These are phyloP conservation scores for Lasiurus cinereus DNA, from an alignment of 2,113 vertebrate species.

Conservation along the genomic window DNA sequence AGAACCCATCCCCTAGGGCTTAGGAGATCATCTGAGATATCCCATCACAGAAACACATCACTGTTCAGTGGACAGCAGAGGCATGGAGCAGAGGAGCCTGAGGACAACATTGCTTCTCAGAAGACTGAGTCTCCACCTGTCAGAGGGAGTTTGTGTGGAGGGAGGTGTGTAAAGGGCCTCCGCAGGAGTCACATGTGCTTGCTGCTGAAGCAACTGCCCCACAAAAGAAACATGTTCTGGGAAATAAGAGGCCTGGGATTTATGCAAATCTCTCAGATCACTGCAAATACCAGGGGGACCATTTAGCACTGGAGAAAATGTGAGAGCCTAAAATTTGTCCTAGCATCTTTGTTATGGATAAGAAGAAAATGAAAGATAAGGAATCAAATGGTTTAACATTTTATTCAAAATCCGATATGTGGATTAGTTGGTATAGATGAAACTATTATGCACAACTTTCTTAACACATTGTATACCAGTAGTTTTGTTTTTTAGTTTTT, in stretches of 20 bases:
- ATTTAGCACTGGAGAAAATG: not conserved
- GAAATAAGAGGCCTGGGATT: not conserved
- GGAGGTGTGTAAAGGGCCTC: not conserved
- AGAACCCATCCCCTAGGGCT: not conserved
- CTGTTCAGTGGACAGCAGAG: not conserved
- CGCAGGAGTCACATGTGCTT: not conserved
- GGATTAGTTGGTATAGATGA: not conserved
- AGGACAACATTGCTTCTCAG: not conserved
- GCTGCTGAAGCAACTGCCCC: not conserved
- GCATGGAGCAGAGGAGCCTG: not conserved
- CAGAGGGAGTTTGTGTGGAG: not conserved
- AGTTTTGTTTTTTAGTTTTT: no score
- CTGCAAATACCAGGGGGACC: not conserved
- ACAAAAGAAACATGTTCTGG: not conserved
- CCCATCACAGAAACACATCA: not conserved
- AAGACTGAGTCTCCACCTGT: not conserved
- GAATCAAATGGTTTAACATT: not conserved
- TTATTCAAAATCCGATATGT: not conserved
- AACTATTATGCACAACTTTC: not conserved
- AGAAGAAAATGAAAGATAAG: constrained; percentile 3
- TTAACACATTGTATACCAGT: not conserved
- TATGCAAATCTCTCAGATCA: not conserved
- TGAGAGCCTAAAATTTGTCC: constrained; percentile 38
- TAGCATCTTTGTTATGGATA: not conserved
- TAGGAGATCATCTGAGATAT: not conserved